Percentiles rank a stretch among this genome's conserved stretches.
These are phyloP conservation scores for Halcyon leucocephala DNA, from an alignment of 2,797 vertebrate genomes.

Conservation along the genomic window DNA sequence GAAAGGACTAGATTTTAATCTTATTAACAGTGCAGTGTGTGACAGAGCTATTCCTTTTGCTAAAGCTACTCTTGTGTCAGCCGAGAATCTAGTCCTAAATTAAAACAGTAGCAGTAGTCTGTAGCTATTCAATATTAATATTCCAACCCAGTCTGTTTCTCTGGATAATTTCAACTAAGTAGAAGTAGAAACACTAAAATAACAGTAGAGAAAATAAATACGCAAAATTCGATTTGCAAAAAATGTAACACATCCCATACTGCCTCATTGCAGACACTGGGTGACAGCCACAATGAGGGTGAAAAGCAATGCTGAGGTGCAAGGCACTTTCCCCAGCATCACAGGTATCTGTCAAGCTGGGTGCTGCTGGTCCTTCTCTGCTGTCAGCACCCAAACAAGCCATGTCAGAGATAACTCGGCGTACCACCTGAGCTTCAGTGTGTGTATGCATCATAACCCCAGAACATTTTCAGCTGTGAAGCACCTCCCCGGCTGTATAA, in stretches of 20 bases:
- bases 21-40: neutral
- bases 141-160: neutral
- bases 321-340: neutral
- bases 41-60: neutral
- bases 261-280: rapidly evolving
- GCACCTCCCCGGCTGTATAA: neutral
- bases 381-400: rapidly evolving
- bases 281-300: too few relatives aligned
- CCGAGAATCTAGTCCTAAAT: neutral
- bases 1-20: neutral
- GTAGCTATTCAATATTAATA: neutral
- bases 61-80: neutral
- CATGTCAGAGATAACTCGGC: rapidly evolving
- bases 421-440: neutral
- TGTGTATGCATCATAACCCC: neutral
- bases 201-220: neutral
- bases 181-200: neutral
- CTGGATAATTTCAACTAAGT: neutral
- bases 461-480: neutral
- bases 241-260: rapidly evolving
- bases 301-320: neutral
- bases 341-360: rapidly evolving
- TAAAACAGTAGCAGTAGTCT: neutral
- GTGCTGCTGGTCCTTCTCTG: neutral
- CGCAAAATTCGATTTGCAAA: neutral